Conservation (phyloP, 2,888 invertebrate species). For the Notodonta ziczac region DNA sequence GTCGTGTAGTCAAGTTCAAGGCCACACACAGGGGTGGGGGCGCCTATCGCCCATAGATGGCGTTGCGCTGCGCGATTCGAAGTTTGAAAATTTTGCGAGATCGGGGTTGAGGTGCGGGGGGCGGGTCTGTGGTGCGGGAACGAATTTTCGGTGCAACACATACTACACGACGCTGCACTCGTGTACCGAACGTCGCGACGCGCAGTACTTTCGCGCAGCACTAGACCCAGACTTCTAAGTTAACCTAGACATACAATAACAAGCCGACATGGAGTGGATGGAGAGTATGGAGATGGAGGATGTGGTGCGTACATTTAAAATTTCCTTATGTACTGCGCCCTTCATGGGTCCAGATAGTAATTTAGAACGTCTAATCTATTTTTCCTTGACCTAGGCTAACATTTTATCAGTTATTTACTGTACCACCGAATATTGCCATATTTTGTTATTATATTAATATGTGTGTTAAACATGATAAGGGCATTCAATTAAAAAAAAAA, state of each 20-base stretch:
- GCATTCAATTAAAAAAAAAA: background rate
- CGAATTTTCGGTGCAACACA: constrained; percentile 82
- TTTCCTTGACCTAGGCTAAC: constrained; percentile 82
- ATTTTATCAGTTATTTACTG: constrained; percentile 62
- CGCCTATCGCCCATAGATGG: constrained; percentile 76
- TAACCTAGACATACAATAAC: constrained; percentile 64
- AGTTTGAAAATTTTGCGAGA: constrained; percentile 76
- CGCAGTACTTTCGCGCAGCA: constrained; percentile 74
- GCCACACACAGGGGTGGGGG: constrained; percentile 69
- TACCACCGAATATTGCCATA: constrained; percentile 48
- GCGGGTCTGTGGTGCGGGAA: constrained; percentile 68
- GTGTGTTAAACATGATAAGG: background rate
- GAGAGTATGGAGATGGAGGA: constrained; percentile 81
- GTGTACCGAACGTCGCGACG: constrained; percentile 81
- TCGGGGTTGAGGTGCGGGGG: constrained; percentile 66
- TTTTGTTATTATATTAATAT: constrained; percentile 33
- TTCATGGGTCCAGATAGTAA: background rate
- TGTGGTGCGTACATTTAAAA: constrained; percentile 70
- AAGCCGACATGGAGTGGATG: constrained; percentile 80
- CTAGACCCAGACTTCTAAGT: constrained; percentile 63
- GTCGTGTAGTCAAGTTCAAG: constrained; percentile 81
- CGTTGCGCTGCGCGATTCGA: constrained; percentile 76
- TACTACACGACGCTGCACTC: constrained; percentile 80
- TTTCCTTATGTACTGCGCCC: background rate
- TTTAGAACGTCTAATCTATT: constrained; percentile 28